phyloP scores from a whole-genome alignment of 2,113 vertebrate genomes.

The Spea bombifrons region DNA sequence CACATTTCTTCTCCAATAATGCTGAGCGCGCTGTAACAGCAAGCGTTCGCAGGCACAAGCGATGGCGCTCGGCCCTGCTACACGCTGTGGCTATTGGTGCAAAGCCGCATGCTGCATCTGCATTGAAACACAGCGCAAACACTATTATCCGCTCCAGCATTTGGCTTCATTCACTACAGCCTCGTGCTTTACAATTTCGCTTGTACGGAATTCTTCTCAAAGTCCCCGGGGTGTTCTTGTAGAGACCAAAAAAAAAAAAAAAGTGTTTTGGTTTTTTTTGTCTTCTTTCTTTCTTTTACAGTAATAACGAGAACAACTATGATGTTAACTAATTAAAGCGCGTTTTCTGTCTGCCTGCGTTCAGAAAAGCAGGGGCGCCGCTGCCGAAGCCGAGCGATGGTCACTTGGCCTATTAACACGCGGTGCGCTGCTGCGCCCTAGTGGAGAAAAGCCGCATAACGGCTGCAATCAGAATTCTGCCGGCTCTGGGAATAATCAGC shows the following conservation, averaged over 20 bases:
- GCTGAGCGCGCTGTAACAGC: too few relatives aligned
- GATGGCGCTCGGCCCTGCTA: neutral
- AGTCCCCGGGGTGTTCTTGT: constrained; percentile 19
- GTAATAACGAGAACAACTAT: constrained; percentile 37
- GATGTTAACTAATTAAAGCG: constrained; percentile 42
- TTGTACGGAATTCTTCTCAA: neutral
- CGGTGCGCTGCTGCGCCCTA: constrained; percentile 22
- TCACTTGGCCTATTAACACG: neutral
- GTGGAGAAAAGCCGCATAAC: constrained; percentile 31
- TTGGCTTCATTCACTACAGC: neutral
- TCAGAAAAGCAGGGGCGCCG: neutral
- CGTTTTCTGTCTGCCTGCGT: constrained; percentile 19
- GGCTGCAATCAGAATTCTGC: neutral
- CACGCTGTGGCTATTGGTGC: neutral
- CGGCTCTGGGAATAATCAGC: neutral
- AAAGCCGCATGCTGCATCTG: neutral
- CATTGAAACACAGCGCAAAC: neutral
- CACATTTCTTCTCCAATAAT: too few relatives aligned
- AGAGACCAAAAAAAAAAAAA: neutral
- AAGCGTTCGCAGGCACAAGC: neutral
- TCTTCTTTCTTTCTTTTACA: constrained; percentile 14
- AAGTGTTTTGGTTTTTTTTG: constrained; percentile 1
- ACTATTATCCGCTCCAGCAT: neutral
- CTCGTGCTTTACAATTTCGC: neutral
- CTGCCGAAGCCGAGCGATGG: neutral